Base-by-base conservation (phyloP, 2,113 vertebrate species). In the Panthera uncia region DNA sequence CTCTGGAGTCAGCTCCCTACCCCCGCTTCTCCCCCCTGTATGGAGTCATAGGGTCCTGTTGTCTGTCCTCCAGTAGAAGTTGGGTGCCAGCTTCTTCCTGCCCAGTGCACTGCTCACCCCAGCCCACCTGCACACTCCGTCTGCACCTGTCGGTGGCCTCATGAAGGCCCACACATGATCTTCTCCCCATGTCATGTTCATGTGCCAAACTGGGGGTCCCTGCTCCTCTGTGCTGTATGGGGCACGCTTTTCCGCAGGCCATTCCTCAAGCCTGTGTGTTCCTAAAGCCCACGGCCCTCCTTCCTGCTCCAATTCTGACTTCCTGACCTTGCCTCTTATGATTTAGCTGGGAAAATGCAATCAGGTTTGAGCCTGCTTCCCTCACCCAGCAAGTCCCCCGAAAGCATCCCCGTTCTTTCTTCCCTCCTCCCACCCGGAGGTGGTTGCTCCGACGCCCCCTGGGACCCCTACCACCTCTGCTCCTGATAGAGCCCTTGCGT, bases 21-120 rank as follows among this genome's bases (percentile, higher is more conserved):
- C 11, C 25, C 71, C 13, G 0, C 13, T 14, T 15, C 4, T 45
- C 11, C 23, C 0, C 14, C 1, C 12, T 0, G 7, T 3, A 0
- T 0, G 9, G 57, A 15, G 7, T 5, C 29, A 0, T 5, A 3
- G 0, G 13, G 0, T 50, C 11, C n/a, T 18, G 2, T 11, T 33
- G 7, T 38, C 29, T 29, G 23, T 78, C 45, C 61, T 2, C 23
- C 9, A 66, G 25, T 3, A 23, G 36, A 73, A 74, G 71, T 15
- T 16, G 73, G 71, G 45, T 27, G 14, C 5, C 36, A 5, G 1
- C 29, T 6, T 8, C 57, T 45, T 10, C 48, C 45, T 50, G 36
- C 52, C 31, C 29, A 0, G 6, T 0, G 66, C n/a, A 9, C 21
- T 65, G 66, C 57, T 23, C 48, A 10, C 41, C 41, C 16, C 13